Evolutionary conservation across 1,140 invertebrate species (phyloP).

Genomic region (Episyrphus balteatus): DNA sequence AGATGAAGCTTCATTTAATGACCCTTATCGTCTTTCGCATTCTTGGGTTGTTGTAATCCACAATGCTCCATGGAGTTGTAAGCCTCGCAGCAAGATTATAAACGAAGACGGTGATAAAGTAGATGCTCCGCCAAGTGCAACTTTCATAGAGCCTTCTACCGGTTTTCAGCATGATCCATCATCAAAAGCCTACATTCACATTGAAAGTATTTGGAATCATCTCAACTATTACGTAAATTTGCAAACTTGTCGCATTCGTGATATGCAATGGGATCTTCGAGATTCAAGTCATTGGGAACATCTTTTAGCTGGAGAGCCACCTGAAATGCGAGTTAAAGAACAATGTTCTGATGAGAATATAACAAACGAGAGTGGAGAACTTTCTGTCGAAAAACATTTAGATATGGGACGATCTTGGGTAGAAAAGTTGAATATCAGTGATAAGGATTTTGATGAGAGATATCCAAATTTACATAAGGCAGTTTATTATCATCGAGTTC

Average conservation of each 20-base stretch:
- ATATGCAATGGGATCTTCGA: slow-evolving; percentile 47
- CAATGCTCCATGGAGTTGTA: slow-evolving; percentile 30
- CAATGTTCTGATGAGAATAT: slow-evolving; percentile 35
- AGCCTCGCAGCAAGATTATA: slow-evolving; percentile 17
- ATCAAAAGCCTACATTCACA: slow-evolving; percentile 54
- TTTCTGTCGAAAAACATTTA: slow-evolving; percentile 56
- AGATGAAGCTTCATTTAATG: slow-evolving; percentile 52
- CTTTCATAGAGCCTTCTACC: slow-evolving; percentile 76
- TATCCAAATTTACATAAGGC: slow-evolving; percentile 63
- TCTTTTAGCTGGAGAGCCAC: slow-evolving; percentile 53
- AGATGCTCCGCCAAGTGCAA: slow-evolving; percentile 30
- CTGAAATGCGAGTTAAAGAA: slow-evolving; percentile 32
- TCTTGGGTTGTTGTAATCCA: slow-evolving; percentile 68
- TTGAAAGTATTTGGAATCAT: slow-evolving; percentile 81
- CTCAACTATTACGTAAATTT: slow-evolving; percentile 69
- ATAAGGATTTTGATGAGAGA: slow-evolving; percentile 56
- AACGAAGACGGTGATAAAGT: slow-evolving; percentile 25
- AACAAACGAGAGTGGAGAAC: slow-evolving; percentile 16
- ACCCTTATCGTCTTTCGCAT: slow-evolving; percentile 66
- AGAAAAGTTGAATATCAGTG: slow-evolving; percentile 52
- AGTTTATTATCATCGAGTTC: slow-evolving; percentile 60
- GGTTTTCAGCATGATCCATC: slow-evolving; percentile 49
- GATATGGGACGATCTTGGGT: slow-evolving; percentile 71
- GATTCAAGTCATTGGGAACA: slow-evolving; percentile 56
- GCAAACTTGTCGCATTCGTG: slow-evolving; percentile 45